Evolutionary conservation across 2,888 invertebrate genomes (phyloP).

Genomic region (Drosophila suboccidentalis): DNA sequence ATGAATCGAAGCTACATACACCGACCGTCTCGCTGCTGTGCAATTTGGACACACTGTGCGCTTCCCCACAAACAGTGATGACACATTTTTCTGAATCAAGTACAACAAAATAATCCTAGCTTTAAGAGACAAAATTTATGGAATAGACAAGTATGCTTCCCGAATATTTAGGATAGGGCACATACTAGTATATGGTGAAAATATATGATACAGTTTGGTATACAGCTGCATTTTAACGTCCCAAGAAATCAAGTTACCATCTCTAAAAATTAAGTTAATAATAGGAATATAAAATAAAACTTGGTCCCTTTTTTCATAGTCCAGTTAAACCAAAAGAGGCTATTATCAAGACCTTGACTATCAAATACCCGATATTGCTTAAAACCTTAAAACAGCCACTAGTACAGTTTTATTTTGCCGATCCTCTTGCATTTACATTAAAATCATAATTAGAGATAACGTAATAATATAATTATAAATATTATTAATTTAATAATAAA

Average conservation of each 20-base stretch:
- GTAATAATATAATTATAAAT: too few relatives aligned
- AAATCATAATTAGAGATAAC: too few relatives aligned
- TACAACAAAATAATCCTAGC: neutral
- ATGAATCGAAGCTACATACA: constrained; percentile 4
- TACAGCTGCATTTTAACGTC: neutral
- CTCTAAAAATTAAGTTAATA: neutral
- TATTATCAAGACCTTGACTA: too few relatives aligned
- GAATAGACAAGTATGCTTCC: neutral
- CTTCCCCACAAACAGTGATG: constrained; percentile 49
- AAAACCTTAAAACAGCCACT: too few relatives aligned
- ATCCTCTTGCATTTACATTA: too few relatives aligned
- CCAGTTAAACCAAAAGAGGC: too few relatives aligned
- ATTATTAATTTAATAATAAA: too few relatives aligned
- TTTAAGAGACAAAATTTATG: neutral
- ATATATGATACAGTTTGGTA: neutral
- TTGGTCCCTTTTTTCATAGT: too few relatives aligned
- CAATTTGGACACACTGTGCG: constrained; percentile 52
- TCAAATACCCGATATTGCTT: too few relatives aligned
- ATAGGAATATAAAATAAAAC: neutral
- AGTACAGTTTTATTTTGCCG: too few relatives aligned
- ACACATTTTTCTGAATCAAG: neutral
- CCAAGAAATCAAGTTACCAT: neutral
- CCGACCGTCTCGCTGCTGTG: neutral
- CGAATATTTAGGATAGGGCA: too few relatives aligned
- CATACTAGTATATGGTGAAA: too few relatives aligned